Evolutionary conservation across 53 echinoderm and acorn worm genomes (phyloP), one percentile per base, ranked within the genome.

Genomic region (Holothuria scabra): DNA sequence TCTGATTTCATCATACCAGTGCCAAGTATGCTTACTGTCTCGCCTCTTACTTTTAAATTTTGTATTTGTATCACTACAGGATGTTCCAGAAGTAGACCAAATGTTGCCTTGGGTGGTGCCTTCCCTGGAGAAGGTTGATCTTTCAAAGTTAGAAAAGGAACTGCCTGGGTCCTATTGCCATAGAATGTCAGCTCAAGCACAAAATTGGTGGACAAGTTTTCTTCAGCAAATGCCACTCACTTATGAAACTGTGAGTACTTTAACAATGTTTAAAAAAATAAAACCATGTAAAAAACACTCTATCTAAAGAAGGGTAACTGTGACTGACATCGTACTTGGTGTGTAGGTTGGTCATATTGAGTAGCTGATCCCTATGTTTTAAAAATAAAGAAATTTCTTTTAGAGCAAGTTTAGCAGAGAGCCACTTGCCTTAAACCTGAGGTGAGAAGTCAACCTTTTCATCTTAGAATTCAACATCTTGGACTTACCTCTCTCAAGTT

Each of bases 51-150:
- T n/a, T 60, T 60, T 60, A 4, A 60, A 23, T 20, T 61, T 61
- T 19, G 10, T 61, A 61, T 61, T 61, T 61, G 23, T 61, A 28
- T 66, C 0, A 30, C 12, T 66, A 25, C 66, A 66, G 66, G 32
- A 66, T 66, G 66, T 66, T 66, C 66, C 66, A 4, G 67, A 67
- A 28, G 29, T 67, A 5, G 33, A 28, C 33, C 29, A 67, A 32
- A 14, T 31, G 1, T 67, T 67, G 33, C 67, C 29, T 28, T 67
- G 38, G 67, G 67, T 67, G 30, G 33, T 67, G 33, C 19, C 67
- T 1, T 14, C 30, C 2, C 18, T 67, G 19, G 67, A 67, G 3
- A 67, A 67, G 33, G 37, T 67, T 31, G 67, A 67, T 67, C 67
- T 67, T 20, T 38, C 67, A 67, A 67, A 67, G 33, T 38, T 67